A percentile compares a stretch with the other conserved stretches of the same genome.
Evolutionary conservation across 2,113 vertebrate species (phyloP).

Genomic region (Apaloderma vittatum): DNA sequence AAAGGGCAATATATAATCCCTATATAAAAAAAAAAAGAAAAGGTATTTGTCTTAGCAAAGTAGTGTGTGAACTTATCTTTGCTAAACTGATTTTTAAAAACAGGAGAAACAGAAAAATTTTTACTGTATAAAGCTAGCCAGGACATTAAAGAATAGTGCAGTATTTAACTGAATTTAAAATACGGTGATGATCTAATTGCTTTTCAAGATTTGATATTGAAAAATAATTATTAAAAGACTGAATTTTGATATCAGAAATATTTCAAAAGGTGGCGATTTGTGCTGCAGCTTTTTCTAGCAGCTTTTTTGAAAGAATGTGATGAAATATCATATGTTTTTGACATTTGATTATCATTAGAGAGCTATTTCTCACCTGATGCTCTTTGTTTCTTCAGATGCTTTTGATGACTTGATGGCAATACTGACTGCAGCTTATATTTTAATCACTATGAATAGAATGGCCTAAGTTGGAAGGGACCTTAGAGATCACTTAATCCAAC

Average conservation of each 20-base stretch:
- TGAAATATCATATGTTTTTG: conserved; percentile 28
- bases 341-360: conserved; percentile 32
- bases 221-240: background rate
- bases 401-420: background rate
- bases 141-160: background rate
- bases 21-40: background rate
- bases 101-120: background rate
- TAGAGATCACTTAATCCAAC: too few species aligned
- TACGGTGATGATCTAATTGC: background rate
- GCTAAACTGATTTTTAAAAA: background rate
- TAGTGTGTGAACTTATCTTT: background rate
- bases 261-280: background rate
- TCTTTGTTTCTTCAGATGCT: background rate
- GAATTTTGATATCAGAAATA: background rate
- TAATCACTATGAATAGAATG: too few species aligned
- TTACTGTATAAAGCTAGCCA: background rate
- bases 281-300: background rate
- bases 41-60: background rate
- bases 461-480: too few species aligned
- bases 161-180: background rate
- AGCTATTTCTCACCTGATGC: conserved; percentile 28
- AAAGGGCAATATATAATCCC: background rate
- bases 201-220: background rate
- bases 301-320: background rate
- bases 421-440: background rate